These are phyloP conservation scores for Meiosimyza decipiens DNA, from an alignment of 2,888 invertebrate genomes.

Conservation along the genomic window DNA sequence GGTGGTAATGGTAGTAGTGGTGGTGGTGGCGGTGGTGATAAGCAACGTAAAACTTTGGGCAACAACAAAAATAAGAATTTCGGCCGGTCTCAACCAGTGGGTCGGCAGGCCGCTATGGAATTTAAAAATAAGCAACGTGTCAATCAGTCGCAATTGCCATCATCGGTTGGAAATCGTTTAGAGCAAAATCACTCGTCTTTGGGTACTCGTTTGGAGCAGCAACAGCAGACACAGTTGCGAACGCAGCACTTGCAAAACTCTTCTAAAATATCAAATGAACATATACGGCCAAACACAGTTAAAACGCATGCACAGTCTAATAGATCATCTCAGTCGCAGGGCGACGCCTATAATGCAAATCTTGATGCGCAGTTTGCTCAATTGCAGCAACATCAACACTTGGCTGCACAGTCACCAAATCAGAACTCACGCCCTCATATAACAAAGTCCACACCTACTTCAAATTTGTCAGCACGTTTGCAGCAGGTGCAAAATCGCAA, in stretches of 20 bases:
- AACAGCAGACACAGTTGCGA: conserved; percentile 38
- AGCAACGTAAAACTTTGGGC: conserved; percentile 17
- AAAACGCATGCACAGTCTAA: conserved; percentile 12
- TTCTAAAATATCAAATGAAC: conserved; percentile 4
- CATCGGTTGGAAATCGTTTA: conserved; percentile 39
- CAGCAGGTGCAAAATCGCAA: conserved; percentile 65
- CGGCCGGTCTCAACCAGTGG: conserved; percentile 40
- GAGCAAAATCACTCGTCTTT: conserved; percentile 41
- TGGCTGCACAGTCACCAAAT: conserved; percentile 23
- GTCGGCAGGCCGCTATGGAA: conserved; percentile 61
- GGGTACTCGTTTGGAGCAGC: conserved; percentile 45
- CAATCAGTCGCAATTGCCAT: conserved; percentile 37
- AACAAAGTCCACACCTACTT: conserved; percentile 39
- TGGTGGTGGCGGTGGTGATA: conserved; percentile 43
- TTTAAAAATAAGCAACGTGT: conserved; percentile 59
- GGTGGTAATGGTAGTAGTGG: conserved; percentile 34
- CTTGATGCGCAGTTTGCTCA: conserved; percentile 32
- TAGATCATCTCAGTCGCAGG: not conserved
- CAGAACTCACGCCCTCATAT: conserved; percentile 35
- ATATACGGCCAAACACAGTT: not conserved
- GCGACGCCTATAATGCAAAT: conserved; percentile 26
- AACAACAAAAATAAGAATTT: conserved; percentile 36
- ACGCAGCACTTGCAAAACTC: conserved; percentile 5
- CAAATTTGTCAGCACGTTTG: conserved; percentile 61
- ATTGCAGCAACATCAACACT: conserved; percentile 27